Conservation (phyloP, 2,888 invertebrate species). For the Nineta flava region DNA sequence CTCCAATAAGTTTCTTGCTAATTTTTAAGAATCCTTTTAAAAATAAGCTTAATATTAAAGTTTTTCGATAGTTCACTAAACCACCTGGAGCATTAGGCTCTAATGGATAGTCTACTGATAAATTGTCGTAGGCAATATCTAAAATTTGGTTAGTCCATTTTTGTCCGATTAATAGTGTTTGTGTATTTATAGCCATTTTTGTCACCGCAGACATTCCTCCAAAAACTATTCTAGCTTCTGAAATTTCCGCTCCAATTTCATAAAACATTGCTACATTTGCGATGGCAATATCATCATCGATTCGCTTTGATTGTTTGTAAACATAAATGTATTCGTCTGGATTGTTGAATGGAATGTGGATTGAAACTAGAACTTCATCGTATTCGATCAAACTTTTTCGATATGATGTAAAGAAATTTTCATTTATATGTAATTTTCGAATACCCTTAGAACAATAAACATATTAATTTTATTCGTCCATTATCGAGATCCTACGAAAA, state of each 20-base stretch:
- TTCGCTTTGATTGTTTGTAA: conserved; percentile 79
- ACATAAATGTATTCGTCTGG: conserved; percentile 60
- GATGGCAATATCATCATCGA: conserved; percentile 93
- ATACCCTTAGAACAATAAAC: conserved; percentile 24
- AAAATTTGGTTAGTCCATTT: conserved; percentile 48
- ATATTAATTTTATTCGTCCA: too few species aligned
- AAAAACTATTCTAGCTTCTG: conserved; percentile 52
- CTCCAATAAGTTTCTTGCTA: neutral
- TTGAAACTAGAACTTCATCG: conserved; percentile 65
- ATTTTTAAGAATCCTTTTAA: conserved; percentile 44
- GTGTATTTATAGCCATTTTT: conserved; percentile 51
- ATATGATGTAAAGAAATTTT: conserved; percentile 74
- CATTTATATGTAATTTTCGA: conserved; percentile 51
- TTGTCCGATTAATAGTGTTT: conserved; percentile 36
- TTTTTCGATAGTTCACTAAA: conserved; percentile 44
- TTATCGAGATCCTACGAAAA: too few species aligned
- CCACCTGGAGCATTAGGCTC: conserved; percentile 53
- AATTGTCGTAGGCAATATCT: conserved; percentile 38
- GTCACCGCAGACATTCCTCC: conserved; percentile 91
- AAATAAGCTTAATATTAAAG: conserved; percentile 54
- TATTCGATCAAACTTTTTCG: conserved; percentile 54
- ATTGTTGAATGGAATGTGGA: conserved; percentile 59
- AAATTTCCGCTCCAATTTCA: conserved; percentile 39
- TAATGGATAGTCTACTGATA: conserved; percentile 63
- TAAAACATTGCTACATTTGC: conserved; percentile 77